These are phyloP conservation scores for Chamaetylas fuelleborni DNA, from an alignment of 2,113 vertebrate species.

Conservation along the genomic window DNA sequence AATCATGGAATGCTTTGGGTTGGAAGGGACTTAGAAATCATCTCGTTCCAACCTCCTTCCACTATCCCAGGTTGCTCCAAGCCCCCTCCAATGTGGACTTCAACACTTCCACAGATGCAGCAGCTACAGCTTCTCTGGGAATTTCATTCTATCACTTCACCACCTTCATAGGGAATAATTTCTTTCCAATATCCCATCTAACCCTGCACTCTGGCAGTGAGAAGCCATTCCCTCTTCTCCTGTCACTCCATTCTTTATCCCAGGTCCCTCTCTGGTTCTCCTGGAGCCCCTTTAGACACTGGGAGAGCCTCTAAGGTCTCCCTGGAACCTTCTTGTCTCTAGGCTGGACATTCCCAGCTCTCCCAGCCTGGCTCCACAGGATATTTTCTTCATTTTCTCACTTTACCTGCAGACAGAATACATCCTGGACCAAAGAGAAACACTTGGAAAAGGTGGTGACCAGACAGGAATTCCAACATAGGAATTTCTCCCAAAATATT, in stretches of 20 bases:
- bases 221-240: not conserved
- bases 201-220: not conserved
- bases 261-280: not conserved
- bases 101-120: not conserved
- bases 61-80: not conserved
- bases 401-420: not conserved
- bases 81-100: accelerated
- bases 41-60: accelerated
- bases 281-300: not conserved
- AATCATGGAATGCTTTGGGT: not conserved
- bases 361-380: not conserved
- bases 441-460: accelerated
- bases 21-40: not conserved
- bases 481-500: not conserved
- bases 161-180: not conserved
- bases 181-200: not conserved
- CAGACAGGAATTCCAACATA: not conserved
- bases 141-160: not conserved
- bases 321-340: not conserved
- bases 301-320: not conserved
- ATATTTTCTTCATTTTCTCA: not conserved
- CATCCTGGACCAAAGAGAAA: not conserved
- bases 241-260: not conserved
- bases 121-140: not conserved
- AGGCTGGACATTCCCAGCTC: not conserved